These are phyloP conservation scores for Zaprionus camerounensis DNA, from an alignment of 1,140 invertebrate genomes.

Conservation along the genomic window DNA sequence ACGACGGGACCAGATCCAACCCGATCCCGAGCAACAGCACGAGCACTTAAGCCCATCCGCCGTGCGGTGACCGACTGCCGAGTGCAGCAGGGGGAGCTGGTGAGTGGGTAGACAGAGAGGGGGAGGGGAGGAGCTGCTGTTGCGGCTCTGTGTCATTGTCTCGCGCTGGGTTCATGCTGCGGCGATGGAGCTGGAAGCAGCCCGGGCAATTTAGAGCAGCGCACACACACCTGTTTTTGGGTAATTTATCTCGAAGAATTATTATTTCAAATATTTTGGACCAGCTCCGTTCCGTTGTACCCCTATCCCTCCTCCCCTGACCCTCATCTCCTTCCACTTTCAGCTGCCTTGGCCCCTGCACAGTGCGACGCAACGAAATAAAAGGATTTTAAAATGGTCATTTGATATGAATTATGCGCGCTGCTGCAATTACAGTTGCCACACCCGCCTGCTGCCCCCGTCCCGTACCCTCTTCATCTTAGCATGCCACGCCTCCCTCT, in stretches of 20 bases:
- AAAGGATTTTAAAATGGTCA: slow-evolving; percentile 84
- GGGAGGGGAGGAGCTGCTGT: slow-evolving; percentile 22
- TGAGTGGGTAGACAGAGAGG: neutral
- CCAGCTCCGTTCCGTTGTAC: neutral
- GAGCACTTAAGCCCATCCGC: slow-evolving; percentile 78
- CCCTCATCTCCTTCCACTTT: neutral
- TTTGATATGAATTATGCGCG: slow-evolving; percentile 84
- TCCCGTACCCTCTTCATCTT: neutral
- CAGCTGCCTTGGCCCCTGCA: neutral
- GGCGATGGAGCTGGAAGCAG: slow-evolving; percentile 19
- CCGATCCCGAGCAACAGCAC: slow-evolving; percentile 30
- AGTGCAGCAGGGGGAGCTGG: slow-evolving; percentile 5
- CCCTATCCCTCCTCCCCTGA: slow-evolving; percentile 8
- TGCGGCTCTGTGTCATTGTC: slow-evolving; percentile 76
- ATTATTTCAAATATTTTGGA: slow-evolving; percentile 84
- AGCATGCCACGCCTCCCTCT: neutral
- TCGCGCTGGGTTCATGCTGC: slow-evolving; percentile 52
- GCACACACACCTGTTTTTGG: slow-evolving; percentile 81
- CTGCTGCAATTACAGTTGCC: slow-evolving; percentile 79
- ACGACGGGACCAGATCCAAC: slow-evolving; percentile 8
- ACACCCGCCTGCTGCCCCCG: slow-evolving; percentile 4
- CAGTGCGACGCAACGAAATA: slow-evolving; percentile 74
- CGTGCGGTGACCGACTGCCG: slow-evolving; percentile 72
- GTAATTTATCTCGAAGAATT: slow-evolving; percentile 84
- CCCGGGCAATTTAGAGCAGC: slow-evolving; percentile 73